Base-by-base conservation (phyloP, 2,797 vertebrate genomes). In the Enteromius paludinosus region DNA sequence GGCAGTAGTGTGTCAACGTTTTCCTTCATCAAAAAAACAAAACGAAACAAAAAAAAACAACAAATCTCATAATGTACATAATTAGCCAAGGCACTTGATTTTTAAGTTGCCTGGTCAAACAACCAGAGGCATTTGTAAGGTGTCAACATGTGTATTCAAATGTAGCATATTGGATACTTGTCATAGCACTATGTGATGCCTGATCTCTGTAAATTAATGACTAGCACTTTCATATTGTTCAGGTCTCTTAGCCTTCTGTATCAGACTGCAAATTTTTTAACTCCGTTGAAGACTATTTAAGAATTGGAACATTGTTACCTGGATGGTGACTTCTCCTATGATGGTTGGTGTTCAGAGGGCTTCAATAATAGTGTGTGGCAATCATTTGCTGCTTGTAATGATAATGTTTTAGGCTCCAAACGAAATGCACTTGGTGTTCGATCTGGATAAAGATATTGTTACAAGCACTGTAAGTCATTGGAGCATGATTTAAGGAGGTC, bases 221-320 rank as follows among this genome's bases (percentile, higher is more conserved):
- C 97, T 97, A 97, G 97, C 97, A 99, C 97, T 99, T 99, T 99
- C 97, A 97, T 99, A 98, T 97, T 97, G 96, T 97, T 98, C 95
- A 98, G 97, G 96, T 97, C 97, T 98, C 96, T 96, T 97, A 98
- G 96, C 96, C 97, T 96, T 95, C 96, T 98, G 96, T 98, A 97
- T 96, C 97, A 98, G 97, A 98, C 97, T 97, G 96, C 96, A 97
- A 96, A 94, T 92, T 95, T 95, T 94, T 95, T 95, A 89, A 94
- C 81, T 92, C 84, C 47, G 85, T 94, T 92, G 92, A 93, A 70
- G 91, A 94, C 93, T 94, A 95, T 95, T 94, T 95, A 94, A 95
- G 91, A 92, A 87, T 93, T 93, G 93, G 93, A 94, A 94, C 92
- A 92, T 93, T 94, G 93, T 95, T 94, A 93, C 93, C 92, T 91